Percentiles rank a stretch among this genome's conserved stretches.
Conservation (phyloP, 2,113 vertebrate species). For the Pontoporia blainvillei region DNA sequence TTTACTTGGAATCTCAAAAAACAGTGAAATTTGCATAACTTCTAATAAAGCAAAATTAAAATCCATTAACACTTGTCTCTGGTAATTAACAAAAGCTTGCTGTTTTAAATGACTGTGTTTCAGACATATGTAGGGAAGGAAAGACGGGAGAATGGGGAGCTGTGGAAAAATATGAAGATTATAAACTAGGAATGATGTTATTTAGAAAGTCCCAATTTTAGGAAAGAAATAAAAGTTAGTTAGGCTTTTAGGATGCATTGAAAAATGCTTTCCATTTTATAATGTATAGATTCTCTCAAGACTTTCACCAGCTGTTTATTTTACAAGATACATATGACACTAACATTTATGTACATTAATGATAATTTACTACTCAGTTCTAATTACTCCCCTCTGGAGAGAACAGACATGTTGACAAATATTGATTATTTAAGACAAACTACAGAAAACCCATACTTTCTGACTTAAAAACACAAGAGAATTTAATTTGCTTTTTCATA, state of each 20-base stretch:
- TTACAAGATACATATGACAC: slow-evolving; percentile 73
- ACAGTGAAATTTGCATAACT: slow-evolving; percentile 83
- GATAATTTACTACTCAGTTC: slow-evolving; percentile 78
- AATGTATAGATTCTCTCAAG: slow-evolving; percentile 71
- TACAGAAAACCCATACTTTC: slow-evolving; percentile 67
- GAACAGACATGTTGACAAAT: slow-evolving; percentile 80
- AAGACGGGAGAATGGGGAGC: slow-evolving; percentile 18
- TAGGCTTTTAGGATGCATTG: slow-evolving; percentile 63
- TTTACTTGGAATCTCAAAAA: slow-evolving; percentile 79
- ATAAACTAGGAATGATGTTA: slow-evolving; percentile 55
- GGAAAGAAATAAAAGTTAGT: slow-evolving; percentile 72
- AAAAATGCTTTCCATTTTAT: slow-evolving; percentile 71
- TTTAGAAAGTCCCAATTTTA: slow-evolving; percentile 52
- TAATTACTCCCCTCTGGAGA: slow-evolving; percentile 78
- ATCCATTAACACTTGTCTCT: slow-evolving; percentile 89
- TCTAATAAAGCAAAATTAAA: slow-evolving; percentile 86
- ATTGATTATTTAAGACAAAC: slow-evolving; percentile 81
- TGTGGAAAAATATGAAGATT: slow-evolving; percentile 56
- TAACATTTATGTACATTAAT: slow-evolving; percentile 76
- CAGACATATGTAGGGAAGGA: slow-evolving; percentile 72
- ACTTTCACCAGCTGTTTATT: slow-evolving; percentile 78
- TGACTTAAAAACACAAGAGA: slow-evolving; percentile 28
- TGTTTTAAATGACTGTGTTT: slow-evolving; percentile 79
- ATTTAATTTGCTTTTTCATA: slow-evolving; percentile 43
- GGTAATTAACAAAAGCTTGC: slow-evolving; percentile 84